A percentile compares a stretch with the other conserved stretches of the same genome.
Evolutionary conservation across 2,888 invertebrate species (phyloP).

Genomic region (Morpho achilles): DNA sequence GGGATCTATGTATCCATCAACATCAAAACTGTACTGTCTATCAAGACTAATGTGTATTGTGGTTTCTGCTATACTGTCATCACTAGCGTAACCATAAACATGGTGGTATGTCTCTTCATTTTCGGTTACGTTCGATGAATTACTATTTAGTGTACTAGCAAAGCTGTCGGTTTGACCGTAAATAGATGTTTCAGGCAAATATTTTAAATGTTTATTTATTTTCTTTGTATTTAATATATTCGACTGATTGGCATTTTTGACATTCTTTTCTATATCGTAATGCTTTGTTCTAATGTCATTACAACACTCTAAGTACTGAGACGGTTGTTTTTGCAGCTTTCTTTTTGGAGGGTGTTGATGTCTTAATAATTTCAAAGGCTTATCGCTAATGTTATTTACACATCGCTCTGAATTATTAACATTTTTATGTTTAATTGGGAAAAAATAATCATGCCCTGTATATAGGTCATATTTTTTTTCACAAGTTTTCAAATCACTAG

Average conservation of each 20-base stretch:
- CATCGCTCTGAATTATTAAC: not conserved
- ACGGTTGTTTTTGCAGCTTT: slow-evolving; percentile 13
- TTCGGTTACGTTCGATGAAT: slow-evolving; percentile 3
- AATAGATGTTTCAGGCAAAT: slow-evolving; percentile 13
- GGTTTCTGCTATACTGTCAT: slow-evolving; percentile 71
- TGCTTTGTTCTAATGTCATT: not conserved
- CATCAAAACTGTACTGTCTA: slow-evolving; percentile 42
- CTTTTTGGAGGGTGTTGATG: slow-evolving; percentile 13
- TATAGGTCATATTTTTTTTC: slow-evolving; percentile 25
- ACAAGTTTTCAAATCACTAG: slow-evolving; percentile 55
- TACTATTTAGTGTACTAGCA: not conserved
- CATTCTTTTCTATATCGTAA: not conserved
- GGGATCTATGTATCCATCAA: slow-evolving; percentile 26
- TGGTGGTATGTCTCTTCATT: slow-evolving; percentile 35
- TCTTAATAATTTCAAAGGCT: slow-evolving; percentile 8
- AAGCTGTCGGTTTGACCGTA: not conserved
- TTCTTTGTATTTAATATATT: too few relatives aligned
- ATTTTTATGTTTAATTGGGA: not conserved
- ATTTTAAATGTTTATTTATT: not conserved
- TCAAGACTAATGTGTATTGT: slow-evolving; percentile 70
- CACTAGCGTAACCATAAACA: slow-evolving; percentile 76
- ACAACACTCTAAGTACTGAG: slow-evolving; percentile 1
- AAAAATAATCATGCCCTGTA: not conserved
- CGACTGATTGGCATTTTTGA: too few relatives aligned
- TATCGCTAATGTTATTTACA: slow-evolving; percentile 1